A percentile compares a stretch with the other conserved stretches of the same genome.
These are phyloP conservation scores for Oophaga pumilio DNA, from an alignment of 2,113 vertebrate genomes.

Conservation along the genomic window DNA sequence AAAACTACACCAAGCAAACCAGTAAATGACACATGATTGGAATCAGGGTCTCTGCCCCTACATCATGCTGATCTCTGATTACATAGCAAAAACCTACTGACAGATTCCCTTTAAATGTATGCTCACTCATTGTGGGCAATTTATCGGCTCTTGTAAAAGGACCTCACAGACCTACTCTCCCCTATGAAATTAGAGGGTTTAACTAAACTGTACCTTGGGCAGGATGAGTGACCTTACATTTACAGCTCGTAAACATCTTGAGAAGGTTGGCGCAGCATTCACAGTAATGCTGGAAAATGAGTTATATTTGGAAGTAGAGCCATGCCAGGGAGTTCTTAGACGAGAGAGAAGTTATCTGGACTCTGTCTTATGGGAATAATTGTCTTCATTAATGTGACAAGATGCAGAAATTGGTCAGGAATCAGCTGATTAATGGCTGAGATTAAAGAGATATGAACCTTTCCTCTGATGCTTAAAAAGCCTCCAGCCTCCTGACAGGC, in stretches of 20 bases:
- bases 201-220: neutral
- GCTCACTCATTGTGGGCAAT: too few species aligned
- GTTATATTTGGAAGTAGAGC: conserved; percentile 47
- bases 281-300: conserved; percentile 22
- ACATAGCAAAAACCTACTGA: too few species aligned
- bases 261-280: neutral
- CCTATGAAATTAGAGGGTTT: neutral
- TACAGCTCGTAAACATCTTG: neutral
- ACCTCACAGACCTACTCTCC: too few species aligned
- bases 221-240: neutral
- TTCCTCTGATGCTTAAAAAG: conserved; percentile 60
- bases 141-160: too few species aligned
- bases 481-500: conserved; percentile 57
- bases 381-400: conserved; percentile 71
- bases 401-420: conserved; percentile 62
- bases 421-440: conserved; percentile 67
- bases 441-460: conserved; percentile 62
- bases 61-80: too few species aligned
- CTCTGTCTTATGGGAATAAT: conserved; percentile 63
- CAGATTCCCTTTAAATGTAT: too few species aligned
- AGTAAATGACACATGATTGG: too few species aligned
- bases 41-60: too few species aligned
- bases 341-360: conserved; percentile 42
- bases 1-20: too few species aligned
- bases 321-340: conserved; percentile 31